Conservation (phyloP, 2,113 vertebrate genomes). For the Pollachius pollachius region DNA sequence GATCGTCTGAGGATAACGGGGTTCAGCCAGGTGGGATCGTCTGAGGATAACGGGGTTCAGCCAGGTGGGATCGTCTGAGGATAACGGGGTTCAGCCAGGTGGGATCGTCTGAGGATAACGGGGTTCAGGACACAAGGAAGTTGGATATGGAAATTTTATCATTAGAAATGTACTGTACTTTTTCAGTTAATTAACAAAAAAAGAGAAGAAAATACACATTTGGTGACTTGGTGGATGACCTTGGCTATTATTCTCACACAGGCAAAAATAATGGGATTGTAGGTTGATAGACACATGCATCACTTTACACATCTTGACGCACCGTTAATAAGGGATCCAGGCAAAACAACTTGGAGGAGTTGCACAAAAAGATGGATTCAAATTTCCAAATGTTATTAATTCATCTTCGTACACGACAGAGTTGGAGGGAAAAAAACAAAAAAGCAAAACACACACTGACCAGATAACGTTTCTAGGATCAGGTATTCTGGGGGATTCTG, state of each 20-base stretch:
- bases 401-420: background rate
- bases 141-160: background rate
- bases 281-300: background rate
- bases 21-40: too few species aligned
- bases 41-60: too few species aligned
- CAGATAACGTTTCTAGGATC: slow-evolving; percentile 6
- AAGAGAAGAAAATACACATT: slow-evolving; percentile 2
- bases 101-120: slow-evolving; percentile 56
- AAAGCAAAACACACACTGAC: background rate
- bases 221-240: background rate
- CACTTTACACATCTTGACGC: slow-evolving; percentile 2
- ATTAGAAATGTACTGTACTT: background rate
- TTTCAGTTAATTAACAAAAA: slow-evolving; percentile 14
- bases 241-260: background rate
- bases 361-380: too few species aligned
- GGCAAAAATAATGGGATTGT: background rate
- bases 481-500: background rate
- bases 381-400: background rate
- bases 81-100: too few species aligned
- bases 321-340: background rate
- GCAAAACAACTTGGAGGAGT: background rate
- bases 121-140: slow-evolving; percentile 18
- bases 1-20: too few species aligned
- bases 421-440: background rate
- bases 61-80: too few species aligned